Percentiles rank a stretch among this genome's conserved stretches.
Evolutionary conservation across 1,140 invertebrate genomes (phyloP).

Genomic region (Drosophila arizonae): DNA sequence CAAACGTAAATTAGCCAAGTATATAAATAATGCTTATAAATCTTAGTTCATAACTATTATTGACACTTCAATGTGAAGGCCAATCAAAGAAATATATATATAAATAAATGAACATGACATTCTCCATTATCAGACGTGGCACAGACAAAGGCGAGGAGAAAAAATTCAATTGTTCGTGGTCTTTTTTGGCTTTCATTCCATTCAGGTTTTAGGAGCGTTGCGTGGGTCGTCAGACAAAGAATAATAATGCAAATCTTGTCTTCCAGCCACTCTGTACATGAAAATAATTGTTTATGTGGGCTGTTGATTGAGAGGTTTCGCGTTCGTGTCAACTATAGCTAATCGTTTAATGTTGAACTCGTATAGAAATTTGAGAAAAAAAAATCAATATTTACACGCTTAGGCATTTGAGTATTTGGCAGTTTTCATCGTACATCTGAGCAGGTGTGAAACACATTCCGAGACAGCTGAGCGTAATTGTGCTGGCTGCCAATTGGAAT

Average conservation of each 20-base stretch:
- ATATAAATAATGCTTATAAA: slow-evolving; percentile 16
- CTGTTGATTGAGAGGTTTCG: slow-evolving; percentile 24
- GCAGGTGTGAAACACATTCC: background rate
- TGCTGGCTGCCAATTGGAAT: background rate
- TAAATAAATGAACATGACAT: background rate
- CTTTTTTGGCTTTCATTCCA: slow-evolving; percentile 18
- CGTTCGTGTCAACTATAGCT: slow-evolving; percentile 4
- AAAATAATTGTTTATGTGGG: slow-evolving; percentile 27
- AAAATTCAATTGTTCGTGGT: slow-evolving; percentile 45
- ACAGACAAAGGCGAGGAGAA: slow-evolving; percentile 15
- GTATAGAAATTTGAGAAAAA: background rate
- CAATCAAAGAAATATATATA: slow-evolving; percentile 52
- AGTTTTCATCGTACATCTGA: background rate
- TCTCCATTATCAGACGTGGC: slow-evolving; percentile 45
- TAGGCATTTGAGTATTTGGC: background rate
- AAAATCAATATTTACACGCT: background rate
- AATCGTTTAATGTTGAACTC: background rate
- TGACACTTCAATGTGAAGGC: slow-evolving; percentile 66
- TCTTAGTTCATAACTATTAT: background rate
- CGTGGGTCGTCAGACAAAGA: slow-evolving; percentile 25
- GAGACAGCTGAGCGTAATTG: background rate
- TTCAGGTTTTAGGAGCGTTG: slow-evolving; percentile 19
- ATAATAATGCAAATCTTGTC: slow-evolving; percentile 13
- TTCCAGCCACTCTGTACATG: slow-evolving; percentile 9
- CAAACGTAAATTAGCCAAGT: slow-evolving; percentile 33